Percentiles rank a stretch among this genome's conserved stretches.
Conservation (phyloP, 2,888 invertebrate genomes). For the Sinopyrophorus schimmeli region DNA sequence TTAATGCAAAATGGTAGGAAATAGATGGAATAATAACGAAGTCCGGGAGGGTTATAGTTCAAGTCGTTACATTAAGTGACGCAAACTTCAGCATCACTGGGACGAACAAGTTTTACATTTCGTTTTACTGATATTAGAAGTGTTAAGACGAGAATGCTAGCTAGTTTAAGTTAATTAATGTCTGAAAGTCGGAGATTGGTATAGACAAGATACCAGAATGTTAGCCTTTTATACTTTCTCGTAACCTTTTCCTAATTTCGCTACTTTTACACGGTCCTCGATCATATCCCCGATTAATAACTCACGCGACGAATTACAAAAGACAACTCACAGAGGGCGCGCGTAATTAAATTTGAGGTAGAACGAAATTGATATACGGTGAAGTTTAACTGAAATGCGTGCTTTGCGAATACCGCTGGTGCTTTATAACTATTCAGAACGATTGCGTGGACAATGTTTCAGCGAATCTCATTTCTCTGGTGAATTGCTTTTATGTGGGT, state of each 20-base stretch:
- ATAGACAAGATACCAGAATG: conserved; percentile 10
- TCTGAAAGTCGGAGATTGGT: conserved; percentile 10
- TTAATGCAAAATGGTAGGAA: conserved; percentile 21
- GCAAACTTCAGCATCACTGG: conserved; percentile 22
- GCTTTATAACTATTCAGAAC: conserved; percentile 38
- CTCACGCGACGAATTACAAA: too few relatives aligned
- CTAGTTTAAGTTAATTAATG: conserved; percentile 28
- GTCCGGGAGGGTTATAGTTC: conserved; percentile 21
- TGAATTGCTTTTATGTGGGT: conserved; percentile 50
- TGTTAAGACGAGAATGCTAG: conserved; percentile 23
- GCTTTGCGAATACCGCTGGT: conserved; percentile 43
- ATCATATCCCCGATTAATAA: too few relatives aligned
- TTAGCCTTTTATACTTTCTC: too few relatives aligned
- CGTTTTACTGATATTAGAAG: conserved; percentile 21
- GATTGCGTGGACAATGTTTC: conserved; percentile 45
- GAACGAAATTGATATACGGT: too few relatives aligned
- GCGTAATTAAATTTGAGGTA: too few relatives aligned
- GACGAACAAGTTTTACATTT: conserved; percentile 23
- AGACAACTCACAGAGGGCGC: too few relatives aligned
- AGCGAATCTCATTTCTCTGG: conserved; percentile 43
- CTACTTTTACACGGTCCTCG: too few relatives aligned
- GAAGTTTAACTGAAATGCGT: conserved; percentile 30
- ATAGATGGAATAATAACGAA: conserved; percentile 25
- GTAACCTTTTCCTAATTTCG: too few relatives aligned
- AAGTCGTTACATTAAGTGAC: conserved; percentile 26